Evolutionary conservation across 2,113 vertebrate genomes (phyloP).

Genomic region (Coreoperca whiteheadi): DNA sequence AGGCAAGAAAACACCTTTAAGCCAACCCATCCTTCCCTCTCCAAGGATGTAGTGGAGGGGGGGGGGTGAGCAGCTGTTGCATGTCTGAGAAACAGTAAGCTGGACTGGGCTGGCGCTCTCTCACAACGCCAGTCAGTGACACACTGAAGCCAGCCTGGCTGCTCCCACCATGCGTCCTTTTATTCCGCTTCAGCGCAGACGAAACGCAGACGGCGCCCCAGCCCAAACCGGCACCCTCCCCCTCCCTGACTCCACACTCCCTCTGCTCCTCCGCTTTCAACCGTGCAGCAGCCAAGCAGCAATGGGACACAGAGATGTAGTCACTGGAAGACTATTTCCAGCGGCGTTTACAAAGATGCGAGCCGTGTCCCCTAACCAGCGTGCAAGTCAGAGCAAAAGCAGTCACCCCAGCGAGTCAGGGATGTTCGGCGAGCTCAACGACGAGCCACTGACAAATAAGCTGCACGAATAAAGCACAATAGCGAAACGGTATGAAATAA

Average conservation of each 20-base stretch:
- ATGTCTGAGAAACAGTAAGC: conserved; percentile 50
- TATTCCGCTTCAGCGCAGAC: conserved; percentile 80
- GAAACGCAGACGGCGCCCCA: conserved; percentile 75
- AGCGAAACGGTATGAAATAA: conserved; percentile 32
- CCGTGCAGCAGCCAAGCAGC: conserved; percentile 52
- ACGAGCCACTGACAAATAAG: conserved; percentile 6
- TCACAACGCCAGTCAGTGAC: conserved; percentile 59
- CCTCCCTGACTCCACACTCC: conserved; percentile 46
- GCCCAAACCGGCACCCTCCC: conserved; percentile 31
- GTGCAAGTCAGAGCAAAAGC: conserved; percentile 10
- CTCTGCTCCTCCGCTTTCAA: conserved; percentile 51
- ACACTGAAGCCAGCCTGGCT: conserved; percentile 60
- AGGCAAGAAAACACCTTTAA: conserved; percentile 18
- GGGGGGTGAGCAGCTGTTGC: conserved; percentile 69
- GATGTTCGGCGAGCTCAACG: neutral
- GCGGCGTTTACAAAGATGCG: conserved; percentile 34
- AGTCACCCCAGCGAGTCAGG: neutral
- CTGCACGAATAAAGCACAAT: conserved; percentile 27
- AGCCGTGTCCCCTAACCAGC: neutral
- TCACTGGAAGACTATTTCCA: conserved; percentile 42
- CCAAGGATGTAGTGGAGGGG: neutral
- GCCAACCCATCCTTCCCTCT: conserved; percentile 13
- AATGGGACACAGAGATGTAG: conserved; percentile 62
- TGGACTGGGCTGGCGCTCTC: conserved; percentile 46
- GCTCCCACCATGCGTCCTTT: conserved; percentile 77